phyloP scores from a whole-genome alignment of 2,113 vertebrate genomes.

The Oceanites oceanicus region DNA sequence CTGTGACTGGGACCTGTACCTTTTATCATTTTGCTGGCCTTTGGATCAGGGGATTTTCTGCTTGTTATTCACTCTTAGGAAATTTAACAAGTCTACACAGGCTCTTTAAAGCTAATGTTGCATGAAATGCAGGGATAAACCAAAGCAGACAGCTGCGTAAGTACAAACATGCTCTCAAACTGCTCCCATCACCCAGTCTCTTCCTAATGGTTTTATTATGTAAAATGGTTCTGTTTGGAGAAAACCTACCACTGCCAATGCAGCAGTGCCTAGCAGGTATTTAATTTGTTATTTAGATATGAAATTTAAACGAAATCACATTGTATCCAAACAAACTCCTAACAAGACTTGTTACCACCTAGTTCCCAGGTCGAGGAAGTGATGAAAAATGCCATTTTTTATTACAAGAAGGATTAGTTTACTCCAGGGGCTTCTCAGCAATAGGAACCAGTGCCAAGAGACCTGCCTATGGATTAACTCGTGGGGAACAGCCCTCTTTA shows the following conservation, averaged over 20 bases:
- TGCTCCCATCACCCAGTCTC: not conserved
- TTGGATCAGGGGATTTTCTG: not conserved
- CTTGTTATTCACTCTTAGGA: conserved; percentile 17
- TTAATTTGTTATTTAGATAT: not conserved
- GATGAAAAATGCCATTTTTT: not conserved
- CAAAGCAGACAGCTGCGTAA: not conserved
- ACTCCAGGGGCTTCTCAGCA: not conserved
- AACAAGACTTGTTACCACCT: not conserved
- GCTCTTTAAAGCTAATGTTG: conserved; percentile 41
- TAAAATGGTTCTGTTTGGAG: not conserved
- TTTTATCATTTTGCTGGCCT: not conserved
- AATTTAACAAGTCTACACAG: conserved; percentile 4
- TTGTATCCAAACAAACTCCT: not conserved
- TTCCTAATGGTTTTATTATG: not conserved
- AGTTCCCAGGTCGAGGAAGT: not conserved
- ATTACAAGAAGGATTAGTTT: not conserved
- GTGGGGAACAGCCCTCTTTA: not conserved
- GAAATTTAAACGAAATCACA: not conserved
- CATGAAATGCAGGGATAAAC: conserved; percentile 34
- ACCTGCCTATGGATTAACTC: not conserved
- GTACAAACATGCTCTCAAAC: not conserved
- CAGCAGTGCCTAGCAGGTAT: not conserved
- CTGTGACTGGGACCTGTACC: not conserved
- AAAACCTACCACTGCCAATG: not conserved
- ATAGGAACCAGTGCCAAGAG: not conserved